Conservation (phyloP, 2,113 vertebrate genomes). For the Perccottus glenii region DNA sequence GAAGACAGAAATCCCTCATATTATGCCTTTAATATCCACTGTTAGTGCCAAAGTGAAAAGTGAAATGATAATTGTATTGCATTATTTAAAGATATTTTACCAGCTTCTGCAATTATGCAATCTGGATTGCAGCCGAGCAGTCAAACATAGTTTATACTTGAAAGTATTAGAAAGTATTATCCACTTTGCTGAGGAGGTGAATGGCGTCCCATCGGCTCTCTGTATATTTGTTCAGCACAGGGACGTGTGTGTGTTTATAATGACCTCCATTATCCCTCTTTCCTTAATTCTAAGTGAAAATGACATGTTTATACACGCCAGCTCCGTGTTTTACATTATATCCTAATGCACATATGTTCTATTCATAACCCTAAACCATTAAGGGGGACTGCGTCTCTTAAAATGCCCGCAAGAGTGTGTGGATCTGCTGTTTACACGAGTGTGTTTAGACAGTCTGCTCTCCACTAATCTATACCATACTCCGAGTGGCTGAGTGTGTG, state of each 20-base stretch:
- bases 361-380: conserved; percentile 29
- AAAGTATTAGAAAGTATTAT: conserved; percentile 3
- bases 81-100: too few relatives aligned
- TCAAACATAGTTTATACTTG: background rate
- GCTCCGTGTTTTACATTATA: conserved; percentile 23
- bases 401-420: background rate
- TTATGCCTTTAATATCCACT: too few relatives aligned
- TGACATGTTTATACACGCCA: conserved; percentile 47
- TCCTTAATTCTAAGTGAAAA: conserved; percentile 30
- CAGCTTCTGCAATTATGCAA: background rate
- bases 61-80: too few relatives aligned
- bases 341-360: conserved; percentile 35
- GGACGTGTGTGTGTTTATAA: conserved; percentile 20
- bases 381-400: background rate
- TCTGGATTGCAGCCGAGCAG: background rate
- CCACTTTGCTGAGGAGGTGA: background rate
- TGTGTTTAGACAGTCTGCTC: conserved; percentile 37
- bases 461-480: conserved; percentile 39
- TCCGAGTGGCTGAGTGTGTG: conserved; percentile 5
- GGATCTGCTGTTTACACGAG: conserved; percentile 37
- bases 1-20: too few relatives aligned
- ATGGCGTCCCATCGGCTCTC: background rate
- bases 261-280: conserved; percentile 31
- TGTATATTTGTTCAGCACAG: background rate
- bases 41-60: too few relatives aligned